Base-by-base conservation (phyloP, 2,797 vertebrate species). In the Chiropotes sagulatus region DNA sequence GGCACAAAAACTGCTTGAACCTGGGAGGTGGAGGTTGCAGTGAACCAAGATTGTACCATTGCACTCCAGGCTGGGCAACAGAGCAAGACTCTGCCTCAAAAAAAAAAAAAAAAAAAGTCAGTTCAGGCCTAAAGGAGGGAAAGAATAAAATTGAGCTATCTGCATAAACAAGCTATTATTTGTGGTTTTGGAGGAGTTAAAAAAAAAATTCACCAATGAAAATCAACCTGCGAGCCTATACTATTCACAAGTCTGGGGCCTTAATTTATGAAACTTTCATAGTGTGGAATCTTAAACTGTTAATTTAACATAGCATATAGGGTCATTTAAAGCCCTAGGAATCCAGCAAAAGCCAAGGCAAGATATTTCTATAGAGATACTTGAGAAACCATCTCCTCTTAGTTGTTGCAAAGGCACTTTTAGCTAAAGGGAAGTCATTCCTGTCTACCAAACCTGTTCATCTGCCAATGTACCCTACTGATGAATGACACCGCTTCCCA, bases 371-470 rank as follows among this genome's bases (percentile, higher is more conserved):
- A 9, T 26, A 90, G 20, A 70, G 41, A 78, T 26, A n/a, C 86
- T 70, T 70, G 28, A 26, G 36, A 94, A 54, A 9, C 12, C n/a
- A 76, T 39, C 46, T 54, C 41, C 46, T 76, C 4, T 17, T 80
- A 57, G 67, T 90, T 92, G 48, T 54, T 54, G 3, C 57, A 90
- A 90, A 94, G 75, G 20, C 67, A 93, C 67, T 72, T 92, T 90
- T 41, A 84, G 89, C 17, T 70, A 46, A 41, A 26, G 9, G 75
- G 48, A 36, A 96, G 46, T 89, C 14, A 57, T 79, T 19, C 61
- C n/a, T 64, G 33, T 48, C 39, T 79, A 64, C 44, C 72, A 85
- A 88, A 36, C 28, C 72, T 39, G 22, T 73, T 48, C 52, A 54
- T 39, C 3, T 81, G 84, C 39, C 61, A 81, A 19, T 2, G 0